phyloP scores from a whole-genome alignment of 30 jellyfish, hydroid and myxozoan genomes.

The Nemopilema nomurai region DNA sequence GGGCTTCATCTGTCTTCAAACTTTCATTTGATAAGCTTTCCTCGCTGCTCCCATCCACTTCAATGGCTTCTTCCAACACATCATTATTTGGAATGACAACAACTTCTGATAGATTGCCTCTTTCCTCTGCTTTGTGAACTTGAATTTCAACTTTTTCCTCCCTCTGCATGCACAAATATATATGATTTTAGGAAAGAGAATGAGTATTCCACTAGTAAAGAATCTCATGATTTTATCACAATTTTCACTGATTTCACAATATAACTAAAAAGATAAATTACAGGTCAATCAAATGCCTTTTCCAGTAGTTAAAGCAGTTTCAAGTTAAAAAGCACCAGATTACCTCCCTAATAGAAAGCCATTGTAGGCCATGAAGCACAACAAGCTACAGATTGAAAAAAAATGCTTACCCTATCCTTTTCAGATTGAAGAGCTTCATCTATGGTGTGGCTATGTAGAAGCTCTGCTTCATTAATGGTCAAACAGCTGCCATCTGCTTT shows the following conservation, averaged over 20 bases:
- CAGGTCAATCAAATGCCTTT: no score
- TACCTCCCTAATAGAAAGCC: not conserved
- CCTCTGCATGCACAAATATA: not conserved
- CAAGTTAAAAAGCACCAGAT: not conserved
- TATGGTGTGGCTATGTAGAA: slow-evolving; percentile 23
- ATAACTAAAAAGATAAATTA: no score
- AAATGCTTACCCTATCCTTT: not conserved
- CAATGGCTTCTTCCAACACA: slow-evolving; percentile 1
- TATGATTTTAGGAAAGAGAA: not conserved
- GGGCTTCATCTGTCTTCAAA: no score
- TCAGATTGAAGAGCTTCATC: slow-evolving; percentile 30
- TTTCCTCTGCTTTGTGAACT: not conserved
- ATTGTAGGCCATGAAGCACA: no score
- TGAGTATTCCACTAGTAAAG: not conserved
- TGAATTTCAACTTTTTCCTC: not conserved
- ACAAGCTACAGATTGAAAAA: not conserved
- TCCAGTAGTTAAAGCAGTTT: not conserved
- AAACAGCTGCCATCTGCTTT: slow-evolving; percentile 53
- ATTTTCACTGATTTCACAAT: no score
- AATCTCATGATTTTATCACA: not conserved
- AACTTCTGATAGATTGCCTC: no score
- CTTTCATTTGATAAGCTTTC: no score
- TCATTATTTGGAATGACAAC: not conserved
- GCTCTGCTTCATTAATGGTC: slow-evolving; percentile 17
- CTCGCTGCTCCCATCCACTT: not conserved